Evolutionary conservation across 2,113 vertebrate genomes (phyloP).

Genomic region (Microcebus jonahi): DNA sequence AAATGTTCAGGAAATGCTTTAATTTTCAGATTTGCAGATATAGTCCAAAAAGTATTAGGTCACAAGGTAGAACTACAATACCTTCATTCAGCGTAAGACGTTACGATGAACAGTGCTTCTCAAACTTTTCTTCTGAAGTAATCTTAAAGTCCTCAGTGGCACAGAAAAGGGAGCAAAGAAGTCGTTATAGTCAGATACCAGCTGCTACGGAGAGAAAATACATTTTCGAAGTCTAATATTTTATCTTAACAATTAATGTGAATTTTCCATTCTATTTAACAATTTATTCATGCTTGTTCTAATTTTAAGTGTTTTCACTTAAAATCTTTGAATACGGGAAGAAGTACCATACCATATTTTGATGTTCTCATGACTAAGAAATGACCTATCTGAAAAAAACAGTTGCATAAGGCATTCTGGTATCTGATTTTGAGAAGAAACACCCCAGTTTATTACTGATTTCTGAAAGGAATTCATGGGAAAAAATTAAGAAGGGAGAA

Average conservation of each 20-base stretch:
- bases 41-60: not conserved
- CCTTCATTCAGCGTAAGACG: not conserved
- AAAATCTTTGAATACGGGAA: not conserved
- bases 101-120: not conserved
- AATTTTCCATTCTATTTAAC: constrained; percentile 55
- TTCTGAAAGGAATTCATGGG: not conserved
- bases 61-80: not conserved
- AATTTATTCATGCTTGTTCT: not conserved
- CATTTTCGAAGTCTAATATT: constrained; percentile 51
- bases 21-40: not conserved
- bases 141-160: not conserved
- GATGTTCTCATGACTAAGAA: not conserved
- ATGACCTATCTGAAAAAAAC: not conserved
- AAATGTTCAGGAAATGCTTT: not conserved
- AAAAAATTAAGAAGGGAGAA: constrained; percentile 8
- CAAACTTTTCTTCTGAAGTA: not conserved
- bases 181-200: not conserved
- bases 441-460: not conserved
- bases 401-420: not conserved
- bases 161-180: not conserved
- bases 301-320: constrained; percentile 46
- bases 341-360: not conserved
- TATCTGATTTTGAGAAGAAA: not conserved
- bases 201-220: not conserved
- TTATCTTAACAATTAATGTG: constrained; percentile 52